phyloP scores from a whole-genome alignment of 2,113 vertebrate species.

The Piaya cayana region DNA sequence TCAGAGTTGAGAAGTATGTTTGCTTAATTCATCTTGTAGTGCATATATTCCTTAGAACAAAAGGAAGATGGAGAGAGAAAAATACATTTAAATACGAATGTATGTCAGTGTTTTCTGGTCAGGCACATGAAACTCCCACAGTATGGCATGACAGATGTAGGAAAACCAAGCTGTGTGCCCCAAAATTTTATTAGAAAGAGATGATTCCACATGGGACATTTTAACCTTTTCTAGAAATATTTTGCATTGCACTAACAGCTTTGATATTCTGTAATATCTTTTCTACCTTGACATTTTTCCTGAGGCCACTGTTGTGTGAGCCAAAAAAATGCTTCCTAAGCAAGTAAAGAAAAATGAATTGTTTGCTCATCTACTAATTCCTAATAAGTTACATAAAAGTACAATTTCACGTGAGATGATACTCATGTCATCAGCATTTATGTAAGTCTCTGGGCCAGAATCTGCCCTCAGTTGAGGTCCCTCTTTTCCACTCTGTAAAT shows the following conservation, averaged over 20 bases:
- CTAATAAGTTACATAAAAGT: not conserved
- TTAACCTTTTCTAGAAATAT: not conserved
- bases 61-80: not conserved
- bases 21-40: not conserved
- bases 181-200: not conserved
- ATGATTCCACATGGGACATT: not conserved
- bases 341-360: not conserved
- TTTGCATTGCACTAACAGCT: not conserved
- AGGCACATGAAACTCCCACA: not conserved
- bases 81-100: not conserved
- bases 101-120: not conserved
- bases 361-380: not conserved
- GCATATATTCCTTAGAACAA: conserved; percentile 12
- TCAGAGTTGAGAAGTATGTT: not conserved
- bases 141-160: not conserved
- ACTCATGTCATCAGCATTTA: not conserved
- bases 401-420: not conserved
- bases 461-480: not conserved
- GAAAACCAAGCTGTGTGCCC: not conserved
- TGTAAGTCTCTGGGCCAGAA: not conserved
- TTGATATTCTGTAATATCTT: not conserved
- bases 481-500: not conserved
- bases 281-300: not conserved
- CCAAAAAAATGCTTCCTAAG: not conserved
- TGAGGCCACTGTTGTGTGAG: not conserved